Conservation (phyloP, 2,888 invertebrate genomes). For the Acleris emargana region DNA sequence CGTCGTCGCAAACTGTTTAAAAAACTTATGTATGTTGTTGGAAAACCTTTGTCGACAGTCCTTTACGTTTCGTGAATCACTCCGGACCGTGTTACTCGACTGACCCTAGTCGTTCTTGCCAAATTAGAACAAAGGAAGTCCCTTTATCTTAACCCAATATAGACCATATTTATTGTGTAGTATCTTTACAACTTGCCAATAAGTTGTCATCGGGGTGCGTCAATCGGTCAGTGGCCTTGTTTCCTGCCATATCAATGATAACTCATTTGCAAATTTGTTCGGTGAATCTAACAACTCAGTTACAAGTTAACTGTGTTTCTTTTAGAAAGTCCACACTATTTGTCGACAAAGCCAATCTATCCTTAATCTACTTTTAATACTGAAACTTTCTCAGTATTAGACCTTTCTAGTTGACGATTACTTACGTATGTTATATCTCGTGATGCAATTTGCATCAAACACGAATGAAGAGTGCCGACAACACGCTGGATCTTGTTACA, state of each 20-base stretch:
- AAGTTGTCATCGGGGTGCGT: conserved; percentile 31
- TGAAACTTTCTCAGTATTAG: conserved; percentile 3
- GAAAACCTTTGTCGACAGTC: neutral
- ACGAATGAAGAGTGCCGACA: conserved; percentile 12
- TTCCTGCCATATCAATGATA: conserved; percentile 59
- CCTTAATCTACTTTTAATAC: conserved; percentile 24
- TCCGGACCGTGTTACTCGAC: neutral
- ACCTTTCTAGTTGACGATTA: conserved; percentile 17
- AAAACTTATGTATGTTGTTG: neutral
- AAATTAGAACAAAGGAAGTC: conserved; percentile 30
- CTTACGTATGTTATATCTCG: conserved; percentile 21
- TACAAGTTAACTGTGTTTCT: neutral
- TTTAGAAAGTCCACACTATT: conserved; percentile 15
- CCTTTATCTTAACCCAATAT: conserved; percentile 30
- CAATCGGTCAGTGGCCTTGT: conserved; percentile 66
- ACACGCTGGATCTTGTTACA: conserved; percentile 13
- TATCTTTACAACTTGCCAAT: conserved; percentile 36
- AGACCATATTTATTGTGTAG: conserved; percentile 31
- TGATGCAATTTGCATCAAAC: conserved; percentile 26
- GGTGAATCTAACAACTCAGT: conserved; percentile 36
- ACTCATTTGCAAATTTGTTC: conserved; percentile 40
- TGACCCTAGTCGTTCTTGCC: conserved; percentile 22
- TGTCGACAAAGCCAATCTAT: neutral
- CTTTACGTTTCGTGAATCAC: neutral
- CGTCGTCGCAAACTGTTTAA: conserved; percentile 13